Percentiles rank a stretch among this genome's conserved stretches.
phyloP scores from a whole-genome alignment of 2,113 vertebrate genomes.

The Cariama cristata region DNA sequence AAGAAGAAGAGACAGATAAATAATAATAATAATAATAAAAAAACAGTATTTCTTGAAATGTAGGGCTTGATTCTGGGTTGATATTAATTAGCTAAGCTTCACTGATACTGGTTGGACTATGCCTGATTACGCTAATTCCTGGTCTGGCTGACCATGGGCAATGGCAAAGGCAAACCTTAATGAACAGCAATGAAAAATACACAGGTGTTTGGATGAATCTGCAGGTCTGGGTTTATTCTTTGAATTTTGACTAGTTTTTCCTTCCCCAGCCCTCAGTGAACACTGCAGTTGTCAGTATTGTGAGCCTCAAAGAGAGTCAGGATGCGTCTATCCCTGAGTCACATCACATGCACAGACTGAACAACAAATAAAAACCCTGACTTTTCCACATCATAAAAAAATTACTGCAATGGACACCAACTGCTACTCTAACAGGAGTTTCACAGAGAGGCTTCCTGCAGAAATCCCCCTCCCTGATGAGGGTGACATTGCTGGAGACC shows the following conservation, averaged over 20 bases:
- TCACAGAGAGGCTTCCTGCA: not conserved
- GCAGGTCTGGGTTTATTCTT: not conserved
- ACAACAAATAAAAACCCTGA: not conserved
- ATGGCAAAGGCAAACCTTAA: not conserved
- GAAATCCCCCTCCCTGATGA: not conserved
- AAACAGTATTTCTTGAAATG: not conserved
- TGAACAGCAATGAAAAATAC: not conserved
- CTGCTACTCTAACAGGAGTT: not conserved
- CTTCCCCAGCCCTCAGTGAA: not conserved
- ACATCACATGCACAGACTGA: not conserved
- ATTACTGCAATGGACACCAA: not conserved
- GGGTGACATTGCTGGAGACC: not conserved
- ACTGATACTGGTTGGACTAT: not conserved
- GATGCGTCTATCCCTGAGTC: not conserved
- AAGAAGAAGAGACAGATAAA: not conserved
- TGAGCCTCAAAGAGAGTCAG: not conserved
- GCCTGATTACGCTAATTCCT: not conserved
- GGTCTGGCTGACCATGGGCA: not conserved
- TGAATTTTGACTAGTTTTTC: not conserved
- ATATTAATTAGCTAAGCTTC: not conserved
- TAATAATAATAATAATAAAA: not conserved
- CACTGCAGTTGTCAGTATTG: not conserved
- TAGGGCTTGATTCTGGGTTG: not conserved
- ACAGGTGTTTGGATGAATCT: not conserved
- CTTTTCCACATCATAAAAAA: not conserved